Base-by-base conservation (phyloP, 2,113 vertebrate species). In the Sebastes fasciatus region DNA sequence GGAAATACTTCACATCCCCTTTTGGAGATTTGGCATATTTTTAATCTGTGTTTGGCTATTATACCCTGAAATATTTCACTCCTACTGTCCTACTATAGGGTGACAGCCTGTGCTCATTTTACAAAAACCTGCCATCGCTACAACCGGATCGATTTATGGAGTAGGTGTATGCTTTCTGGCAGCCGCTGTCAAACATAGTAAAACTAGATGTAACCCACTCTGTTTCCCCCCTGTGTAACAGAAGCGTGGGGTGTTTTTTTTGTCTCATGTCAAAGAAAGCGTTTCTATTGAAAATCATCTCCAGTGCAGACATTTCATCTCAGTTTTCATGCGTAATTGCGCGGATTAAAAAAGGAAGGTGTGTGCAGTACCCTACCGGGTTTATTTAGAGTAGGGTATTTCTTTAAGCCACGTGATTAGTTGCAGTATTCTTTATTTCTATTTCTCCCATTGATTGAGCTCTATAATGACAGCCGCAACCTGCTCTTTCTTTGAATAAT, bases 151-250 rank as follows among this genome's bases (percentile, higher is more conserved):
- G 71, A 88, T 88, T 61, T 58, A 66, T 80, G 72, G 75, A 88
- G 68, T 77, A 58, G 82, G 75, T 71, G 72, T 82, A 60, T 80
- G 74, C 23, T 77, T 49, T 70, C 62, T 81, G 79, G 72, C 75
- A 70, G 74, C 70, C 26, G 52, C 82, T 77, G 86, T 89, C 83
- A 89, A 81, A 77, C 70, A 64, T 87, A 77, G 67, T 85, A 82
- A 80, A 89, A 79, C 84, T 58, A 86, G 82, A 80, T 74, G 70
- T 61, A 67, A 87, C 21, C 68, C 63, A 52, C 69, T 69, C 52
- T 51, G 21, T 42, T 61, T 48, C 8, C 60, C 11, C 13, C 7
- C 52, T 10, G 6, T 63, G 43, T 12, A 55, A 6, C 62, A 86
- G 26, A 21, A 55, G 14, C 40, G 13, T 23, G 54, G 42, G 42